A percentile compares a stretch with the other conserved stretches of the same genome.
Conservation (phyloP, 2,113 vertebrate species). For the Chloebia gouldiae region DNA sequence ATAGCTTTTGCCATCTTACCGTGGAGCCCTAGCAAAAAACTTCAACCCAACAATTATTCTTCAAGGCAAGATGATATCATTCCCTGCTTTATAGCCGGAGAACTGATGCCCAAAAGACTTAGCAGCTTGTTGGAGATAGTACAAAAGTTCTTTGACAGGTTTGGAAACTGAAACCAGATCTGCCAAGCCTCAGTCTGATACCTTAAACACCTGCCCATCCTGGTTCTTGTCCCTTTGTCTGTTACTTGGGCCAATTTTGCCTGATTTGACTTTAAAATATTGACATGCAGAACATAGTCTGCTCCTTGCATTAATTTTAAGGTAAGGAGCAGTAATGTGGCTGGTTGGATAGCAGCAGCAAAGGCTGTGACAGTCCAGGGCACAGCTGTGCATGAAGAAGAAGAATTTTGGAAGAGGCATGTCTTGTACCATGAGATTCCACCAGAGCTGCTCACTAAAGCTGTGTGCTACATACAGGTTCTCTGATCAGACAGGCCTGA, state of each 20-base stretch:
- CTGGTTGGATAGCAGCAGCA: not conserved
- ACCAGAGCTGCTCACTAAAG: not conserved
- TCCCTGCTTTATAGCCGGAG: not conserved
- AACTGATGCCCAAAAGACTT: not conserved
- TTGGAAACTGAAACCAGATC: constrained; percentile 29
- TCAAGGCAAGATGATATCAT: constrained; percentile 13
- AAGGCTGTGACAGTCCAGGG: not conserved
- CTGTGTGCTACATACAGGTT: not conserved
- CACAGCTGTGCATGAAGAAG: not conserved
- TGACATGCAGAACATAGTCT: not conserved
- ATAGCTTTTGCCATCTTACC: not conserved
- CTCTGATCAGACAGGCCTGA: not conserved
- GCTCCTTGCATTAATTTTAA: not conserved
- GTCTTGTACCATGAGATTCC: not conserved
- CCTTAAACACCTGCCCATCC: constrained; percentile 27
- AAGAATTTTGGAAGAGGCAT: not conserved
- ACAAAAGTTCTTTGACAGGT: not conserved
- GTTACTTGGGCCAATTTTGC: not conserved
- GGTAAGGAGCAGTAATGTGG: not conserved
- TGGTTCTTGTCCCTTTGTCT: not conserved
- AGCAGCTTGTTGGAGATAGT: not conserved
- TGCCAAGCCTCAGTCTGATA: not conserved
- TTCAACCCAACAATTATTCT: not conserved
- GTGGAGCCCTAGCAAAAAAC: not conserved
- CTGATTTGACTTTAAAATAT: not conserved